phyloP scores from a whole-genome alignment of 2,888 invertebrate genomes.

The Hemithea aestivaria region DNA sequence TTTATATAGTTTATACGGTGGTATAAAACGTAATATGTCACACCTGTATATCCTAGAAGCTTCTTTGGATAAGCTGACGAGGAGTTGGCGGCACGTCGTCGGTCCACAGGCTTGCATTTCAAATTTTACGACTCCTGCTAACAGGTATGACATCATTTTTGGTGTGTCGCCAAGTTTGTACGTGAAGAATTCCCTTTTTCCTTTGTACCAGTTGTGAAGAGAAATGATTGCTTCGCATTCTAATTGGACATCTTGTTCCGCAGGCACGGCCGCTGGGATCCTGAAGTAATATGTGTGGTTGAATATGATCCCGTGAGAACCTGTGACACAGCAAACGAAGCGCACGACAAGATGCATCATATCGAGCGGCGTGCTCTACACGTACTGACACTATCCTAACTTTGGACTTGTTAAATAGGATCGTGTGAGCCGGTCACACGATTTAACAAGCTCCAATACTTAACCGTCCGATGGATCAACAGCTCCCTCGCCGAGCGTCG shows the following conservation, averaged over 20 bases:
- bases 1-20: slow-evolving; percentile 60
- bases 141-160: slow-evolving; percentile 56
- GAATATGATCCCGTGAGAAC: slow-evolving; percentile 42
- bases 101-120: slow-evolving; percentile 62
- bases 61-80: slow-evolving; percentile 57
- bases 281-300: slow-evolving; percentile 58
- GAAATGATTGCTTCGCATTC: slow-evolving; percentile 72
- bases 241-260: slow-evolving; percentile 54
- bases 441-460: slow-evolving; percentile 76
- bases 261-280: slow-evolving; percentile 50
- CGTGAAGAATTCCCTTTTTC: slow-evolving; percentile 63
- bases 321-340: slow-evolving; percentile 32
- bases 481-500: slow-evolving; percentile 45
- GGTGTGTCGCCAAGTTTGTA: slow-evolving; percentile 62
- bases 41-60: slow-evolving; percentile 65
- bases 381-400: slow-evolving; percentile 53
- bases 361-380: slow-evolving; percentile 52
- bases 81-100: slow-evolving; percentile 51
- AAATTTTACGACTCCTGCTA: slow-evolving; percentile 58
- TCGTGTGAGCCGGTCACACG: slow-evolving; percentile 70
- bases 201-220: slow-evolving; percentile 67
- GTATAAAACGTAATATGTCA: slow-evolving; percentile 60
- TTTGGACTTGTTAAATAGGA: slow-evolving; percentile 44
- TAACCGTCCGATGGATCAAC: slow-evolving; percentile 54
- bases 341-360: slow-evolving; percentile 55